Conservation (phyloP, 2,113 vertebrate genomes). For the Nothobranchius furzeri region DNA sequence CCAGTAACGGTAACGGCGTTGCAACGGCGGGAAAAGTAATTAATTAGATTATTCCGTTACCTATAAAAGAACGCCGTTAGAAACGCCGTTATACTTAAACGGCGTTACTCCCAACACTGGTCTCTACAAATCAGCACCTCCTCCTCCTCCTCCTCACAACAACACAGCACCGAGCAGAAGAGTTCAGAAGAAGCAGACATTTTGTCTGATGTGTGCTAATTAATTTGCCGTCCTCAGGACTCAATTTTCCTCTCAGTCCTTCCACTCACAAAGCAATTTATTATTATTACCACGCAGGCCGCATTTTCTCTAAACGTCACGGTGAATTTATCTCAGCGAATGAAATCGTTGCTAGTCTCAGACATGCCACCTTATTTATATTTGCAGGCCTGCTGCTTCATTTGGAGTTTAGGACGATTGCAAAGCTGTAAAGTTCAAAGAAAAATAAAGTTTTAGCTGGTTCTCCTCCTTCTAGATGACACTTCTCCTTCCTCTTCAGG, state of each 20-base stretch:
- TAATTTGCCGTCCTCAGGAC: constrained; percentile 43
- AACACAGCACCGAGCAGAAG: constrained; percentile 9
- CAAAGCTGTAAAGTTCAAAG: constrained; percentile 14
- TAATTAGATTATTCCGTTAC: no score
- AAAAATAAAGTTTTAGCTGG: constrained; percentile 13
- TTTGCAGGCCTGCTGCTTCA: constrained; percentile 29
- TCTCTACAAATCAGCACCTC: constrained; percentile 36
- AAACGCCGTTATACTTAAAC: no score
- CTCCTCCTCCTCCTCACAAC: not conserved
- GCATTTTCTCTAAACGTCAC: constrained; percentile 58
- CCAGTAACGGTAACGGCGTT: no score
- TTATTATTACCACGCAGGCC: constrained; percentile 53
- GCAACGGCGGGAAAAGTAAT: no score
- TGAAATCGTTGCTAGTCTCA: constrained; percentile 42
- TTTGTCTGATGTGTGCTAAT: constrained; percentile 46
- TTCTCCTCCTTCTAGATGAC: constrained; percentile 15
- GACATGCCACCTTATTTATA: constrained; percentile 38
- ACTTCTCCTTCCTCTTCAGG: constrained; percentile 72
- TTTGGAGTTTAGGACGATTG: constrained; percentile 37
- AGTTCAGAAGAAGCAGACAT: constrained; percentile 31
- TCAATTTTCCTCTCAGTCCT: constrained; percentile 12
- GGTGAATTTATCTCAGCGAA: constrained; percentile 54
- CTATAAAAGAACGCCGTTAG: no score
- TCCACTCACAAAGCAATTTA: constrained; percentile 34
- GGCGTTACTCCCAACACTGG: no score